Percentiles rank a stretch among this genome's conserved stretches.
These are phyloP conservation scores for Ctena decussata DNA, from an alignment of 2,888 invertebrate genomes.

Conservation along the genomic window DNA sequence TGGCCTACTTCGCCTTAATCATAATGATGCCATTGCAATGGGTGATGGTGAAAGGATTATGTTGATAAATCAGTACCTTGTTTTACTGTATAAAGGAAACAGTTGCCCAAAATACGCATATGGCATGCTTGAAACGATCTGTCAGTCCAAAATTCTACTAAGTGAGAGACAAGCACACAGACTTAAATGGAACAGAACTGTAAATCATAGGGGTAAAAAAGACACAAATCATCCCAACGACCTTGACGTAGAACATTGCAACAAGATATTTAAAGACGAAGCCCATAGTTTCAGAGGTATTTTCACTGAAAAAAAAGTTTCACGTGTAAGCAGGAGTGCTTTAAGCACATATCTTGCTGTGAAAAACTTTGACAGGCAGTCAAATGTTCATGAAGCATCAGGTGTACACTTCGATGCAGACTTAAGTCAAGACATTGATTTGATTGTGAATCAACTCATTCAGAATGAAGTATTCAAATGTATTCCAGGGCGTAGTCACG, in stretches of 20 bases:
- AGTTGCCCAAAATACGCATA: slow-evolving; percentile 56
- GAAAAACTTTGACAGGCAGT: neutral
- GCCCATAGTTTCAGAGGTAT: no score
- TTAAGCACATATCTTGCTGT: neutral
- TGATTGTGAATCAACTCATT: neutral
- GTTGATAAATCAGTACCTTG: slow-evolving; percentile 28
- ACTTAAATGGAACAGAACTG: slow-evolving; percentile 55
- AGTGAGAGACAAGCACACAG: slow-evolving; percentile 33
- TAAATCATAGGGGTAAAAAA: slow-evolving; percentile 40
- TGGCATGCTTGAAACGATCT: slow-evolving; percentile 49
- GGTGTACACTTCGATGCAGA: slow-evolving; percentile 1
- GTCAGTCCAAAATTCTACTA: slow-evolving; percentile 33
- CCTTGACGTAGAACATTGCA: slow-evolving; percentile 51
- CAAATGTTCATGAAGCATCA: no score
- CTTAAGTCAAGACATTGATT: slow-evolving; percentile 7
- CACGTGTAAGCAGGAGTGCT: slow-evolving; percentile 35
- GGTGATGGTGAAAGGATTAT: slow-evolving; percentile 50
- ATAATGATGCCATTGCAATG: slow-evolving; percentile 45
- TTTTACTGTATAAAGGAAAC: slow-evolving; percentile 22
- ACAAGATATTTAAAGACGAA: slow-evolving; percentile 54
- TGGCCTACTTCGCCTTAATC: slow-evolving; percentile 34
- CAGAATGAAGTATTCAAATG: neutral
- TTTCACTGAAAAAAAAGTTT: slow-evolving; percentile 46
- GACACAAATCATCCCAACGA: no score
- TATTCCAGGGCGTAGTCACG: neutral